Conservation (phyloP, 1,140 invertebrate genomes). For the Leptopilina boulardi region DNA sequence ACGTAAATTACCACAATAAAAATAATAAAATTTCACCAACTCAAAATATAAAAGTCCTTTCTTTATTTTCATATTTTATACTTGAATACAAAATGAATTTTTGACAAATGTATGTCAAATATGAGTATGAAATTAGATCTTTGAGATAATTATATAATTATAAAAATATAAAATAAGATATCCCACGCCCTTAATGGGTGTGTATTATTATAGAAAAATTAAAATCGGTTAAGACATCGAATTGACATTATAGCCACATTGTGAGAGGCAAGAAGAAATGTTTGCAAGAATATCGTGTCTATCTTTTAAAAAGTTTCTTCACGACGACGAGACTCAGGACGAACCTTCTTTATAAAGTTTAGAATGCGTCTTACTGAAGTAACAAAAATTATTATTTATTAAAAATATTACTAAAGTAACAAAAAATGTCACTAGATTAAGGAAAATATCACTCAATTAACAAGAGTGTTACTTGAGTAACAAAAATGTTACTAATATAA, state of each 20-base stretch:
- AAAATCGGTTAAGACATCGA: conserved; percentile 31
- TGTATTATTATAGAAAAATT: background rate
- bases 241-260: conserved; percentile 19
- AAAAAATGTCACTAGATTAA: too few species aligned
- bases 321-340: background rate
- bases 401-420: too few species aligned
- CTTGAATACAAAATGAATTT: too few species aligned
- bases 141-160: background rate
- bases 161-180: conserved; percentile 9
- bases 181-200: conserved; percentile 13
- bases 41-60: too few species aligned
- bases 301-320: background rate
- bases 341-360: background rate
- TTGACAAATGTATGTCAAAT: background rate
- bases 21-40: background rate
- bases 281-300: conserved; percentile 25
- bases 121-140: background rate
- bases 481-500: too few species aligned
- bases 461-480: too few species aligned
- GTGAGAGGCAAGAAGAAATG: conserved; percentile 13
- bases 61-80: too few species aligned
- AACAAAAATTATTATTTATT: too few species aligned
- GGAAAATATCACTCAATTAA: too few species aligned
- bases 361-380: background rate
- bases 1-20: too few species aligned